Percentiles rank a stretch among this genome's conserved stretches.
Evolutionary conservation across 2,113 vertebrate genomes (phyloP).

Genomic region (Climacteris rufus): DNA sequence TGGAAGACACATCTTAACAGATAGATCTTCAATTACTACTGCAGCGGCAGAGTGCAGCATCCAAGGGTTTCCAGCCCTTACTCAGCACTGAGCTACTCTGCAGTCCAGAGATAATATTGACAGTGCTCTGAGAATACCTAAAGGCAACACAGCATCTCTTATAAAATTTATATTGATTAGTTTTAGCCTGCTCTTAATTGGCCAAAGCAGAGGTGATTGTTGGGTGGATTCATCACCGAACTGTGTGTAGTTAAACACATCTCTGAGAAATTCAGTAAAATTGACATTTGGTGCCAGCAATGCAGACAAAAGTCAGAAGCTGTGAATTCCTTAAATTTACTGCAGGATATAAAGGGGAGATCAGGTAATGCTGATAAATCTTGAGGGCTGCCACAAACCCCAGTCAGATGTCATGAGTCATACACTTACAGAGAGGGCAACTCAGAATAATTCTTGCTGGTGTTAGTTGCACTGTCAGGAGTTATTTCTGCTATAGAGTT

Average conservation of each 20-base stretch:
- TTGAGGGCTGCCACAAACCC: constrained; percentile 28
- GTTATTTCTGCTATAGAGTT: constrained; percentile 48
- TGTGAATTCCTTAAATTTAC: constrained; percentile 40
- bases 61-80: background rate
- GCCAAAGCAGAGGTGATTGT: constrained; percentile 42
- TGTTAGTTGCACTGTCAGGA: constrained; percentile 53
- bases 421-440: constrained; percentile 11
- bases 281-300: constrained; percentile 21
- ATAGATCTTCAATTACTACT: background rate
- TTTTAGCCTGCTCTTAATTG: constrained; percentile 50
- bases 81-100: background rate
- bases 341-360: constrained; percentile 48
- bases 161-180: constrained; percentile 35
- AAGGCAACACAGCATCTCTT: background rate
- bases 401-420: constrained; percentile 62
- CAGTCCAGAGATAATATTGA: background rate
- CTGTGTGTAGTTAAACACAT: constrained; percentile 46
- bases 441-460: constrained; percentile 42
- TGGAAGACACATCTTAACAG: background rate
- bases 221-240: background rate
- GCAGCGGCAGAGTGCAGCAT: background rate
- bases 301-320: constrained; percentile 21
- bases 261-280: constrained; percentile 51
- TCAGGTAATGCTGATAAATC: constrained; percentile 53
- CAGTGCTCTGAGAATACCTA: background rate